Percentiles rank a stretch among this genome's conserved stretches.
phyloP scores from a whole-genome alignment of 2,888 invertebrate species.

The Agrotis puta region DNA sequence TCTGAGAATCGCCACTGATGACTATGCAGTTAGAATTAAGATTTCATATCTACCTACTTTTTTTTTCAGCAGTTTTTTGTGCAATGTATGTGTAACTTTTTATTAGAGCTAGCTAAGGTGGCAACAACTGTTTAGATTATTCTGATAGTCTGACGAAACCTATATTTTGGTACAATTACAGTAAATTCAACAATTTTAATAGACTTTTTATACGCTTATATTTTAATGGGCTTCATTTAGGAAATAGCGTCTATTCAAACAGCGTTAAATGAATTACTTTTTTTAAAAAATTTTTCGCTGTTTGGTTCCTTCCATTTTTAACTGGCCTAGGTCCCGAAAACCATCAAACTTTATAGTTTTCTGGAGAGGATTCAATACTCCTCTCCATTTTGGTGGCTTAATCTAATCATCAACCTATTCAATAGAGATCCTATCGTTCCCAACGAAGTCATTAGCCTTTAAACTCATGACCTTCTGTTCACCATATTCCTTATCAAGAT shows the following conservation, averaged over 20 bases:
- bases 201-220: neutral
- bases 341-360: too few species aligned
- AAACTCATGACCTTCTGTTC: constrained; percentile 25
- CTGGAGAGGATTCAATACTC: neutral
- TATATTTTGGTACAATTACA: neutral
- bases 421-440: constrained; percentile 12
- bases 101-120: neutral
- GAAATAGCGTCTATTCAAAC: too few species aligned
- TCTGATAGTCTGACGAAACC: neutral
- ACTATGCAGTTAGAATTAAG: constrained; percentile 53
- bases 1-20: constrained; percentile 55
- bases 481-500: constrained; percentile 28
- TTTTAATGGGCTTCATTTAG: neutral
- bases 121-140: constrained; percentile 13
- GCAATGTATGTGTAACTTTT: constrained; percentile 25
- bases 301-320: too few species aligned
- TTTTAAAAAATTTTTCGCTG: too few species aligned
- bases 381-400: too few species aligned
- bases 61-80: constrained; percentile 38
- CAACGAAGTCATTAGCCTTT: constrained; percentile 19
- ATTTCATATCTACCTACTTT: constrained; percentile 31
- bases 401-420: neutral
- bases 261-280: too few species aligned
- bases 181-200: neutral
- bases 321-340: too few species aligned